Percentiles rank a stretch among this genome's conserved stretches.
These are phyloP conservation scores for Clitarchus hookeri DNA, from an alignment of 2,888 invertebrate species.

Conservation along the genomic window DNA sequence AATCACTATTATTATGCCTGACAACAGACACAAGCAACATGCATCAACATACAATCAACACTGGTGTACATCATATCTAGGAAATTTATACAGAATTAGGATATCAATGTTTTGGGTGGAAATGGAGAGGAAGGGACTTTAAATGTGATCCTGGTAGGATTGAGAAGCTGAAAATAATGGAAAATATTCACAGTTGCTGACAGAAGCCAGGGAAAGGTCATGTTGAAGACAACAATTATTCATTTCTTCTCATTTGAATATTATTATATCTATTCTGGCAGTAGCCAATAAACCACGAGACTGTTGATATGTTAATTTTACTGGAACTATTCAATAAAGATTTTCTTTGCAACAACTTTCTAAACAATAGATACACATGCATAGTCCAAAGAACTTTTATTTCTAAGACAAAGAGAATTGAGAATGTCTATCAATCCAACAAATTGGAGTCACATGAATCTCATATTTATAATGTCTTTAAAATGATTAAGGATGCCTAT, in stretches of 20 bases:
- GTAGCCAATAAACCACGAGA: too few species aligned
- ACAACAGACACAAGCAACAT: not conserved
- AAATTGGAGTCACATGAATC: not conserved
- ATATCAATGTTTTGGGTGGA: not conserved
- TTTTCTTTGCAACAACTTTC: slow-evolving; percentile 17
- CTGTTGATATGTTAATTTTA: too few species aligned
- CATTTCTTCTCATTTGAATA: too few species aligned
- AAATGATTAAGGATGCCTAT: too few species aligned
- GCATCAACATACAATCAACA: not conserved
- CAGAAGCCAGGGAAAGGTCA: not conserved
- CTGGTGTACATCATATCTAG: not conserved
- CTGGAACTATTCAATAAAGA: too few species aligned
- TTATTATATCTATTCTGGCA: too few species aligned
- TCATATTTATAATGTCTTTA: too few species aligned
- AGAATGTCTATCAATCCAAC: not conserved
- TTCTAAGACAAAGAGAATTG: not conserved
- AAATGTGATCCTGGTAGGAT: not conserved
- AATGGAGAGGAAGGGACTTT: not conserved
- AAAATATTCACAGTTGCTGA: not conserved
- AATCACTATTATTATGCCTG: slow-evolving; percentile 1
- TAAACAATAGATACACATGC: not conserved
- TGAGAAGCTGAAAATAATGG: not conserved
- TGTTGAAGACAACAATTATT: not conserved
- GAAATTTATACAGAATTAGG: not conserved
- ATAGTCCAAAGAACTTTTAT: not conserved